These are phyloP conservation scores for Tachycineta bicolor DNA, from an alignment of 2,113 vertebrate species.

Conservation along the genomic window DNA sequence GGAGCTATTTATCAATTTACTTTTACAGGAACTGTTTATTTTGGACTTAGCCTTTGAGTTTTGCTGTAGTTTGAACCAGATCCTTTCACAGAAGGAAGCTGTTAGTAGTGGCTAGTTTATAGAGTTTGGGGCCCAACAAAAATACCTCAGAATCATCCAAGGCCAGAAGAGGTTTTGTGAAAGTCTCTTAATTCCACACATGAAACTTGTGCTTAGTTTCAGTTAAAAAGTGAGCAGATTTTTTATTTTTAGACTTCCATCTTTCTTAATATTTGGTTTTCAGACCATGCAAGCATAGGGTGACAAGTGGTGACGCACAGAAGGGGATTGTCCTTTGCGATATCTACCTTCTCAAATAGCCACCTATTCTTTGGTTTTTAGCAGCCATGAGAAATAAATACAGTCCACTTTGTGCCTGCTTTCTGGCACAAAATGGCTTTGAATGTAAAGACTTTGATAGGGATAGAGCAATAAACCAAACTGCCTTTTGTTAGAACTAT, in stretches of 20 bases:
- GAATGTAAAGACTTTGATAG: not conserved
- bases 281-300: not conserved
- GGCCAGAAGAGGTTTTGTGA: conserved; percentile 44
- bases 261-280: conserved; percentile 1
- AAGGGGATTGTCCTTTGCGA: not conserved
- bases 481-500: not conserved
- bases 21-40: conserved; percentile 61
- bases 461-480: not conserved
- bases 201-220: not conserved
- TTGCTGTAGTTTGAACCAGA: conserved; percentile 47
- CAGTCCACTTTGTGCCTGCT: not conserved
- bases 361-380: not conserved
- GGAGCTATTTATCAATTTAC: conserved; percentile 63
- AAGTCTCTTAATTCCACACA: conserved; percentile 15
- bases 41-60: conserved; percentile 60
- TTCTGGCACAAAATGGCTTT: not conserved
- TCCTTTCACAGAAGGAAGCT: conserved; percentile 51
- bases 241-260: conserved; percentile 12
- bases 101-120: conserved; percentile 62
- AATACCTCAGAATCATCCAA: conserved; percentile 64
- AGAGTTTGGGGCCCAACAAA: conserved; percentile 59
- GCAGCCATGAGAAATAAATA: not conserved
- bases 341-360: not conserved
- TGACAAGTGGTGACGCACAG: not conserved
- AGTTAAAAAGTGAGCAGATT: not conserved